Conservation (phyloP, 2,113 vertebrate genomes). For the Alligator sinensis region DNA sequence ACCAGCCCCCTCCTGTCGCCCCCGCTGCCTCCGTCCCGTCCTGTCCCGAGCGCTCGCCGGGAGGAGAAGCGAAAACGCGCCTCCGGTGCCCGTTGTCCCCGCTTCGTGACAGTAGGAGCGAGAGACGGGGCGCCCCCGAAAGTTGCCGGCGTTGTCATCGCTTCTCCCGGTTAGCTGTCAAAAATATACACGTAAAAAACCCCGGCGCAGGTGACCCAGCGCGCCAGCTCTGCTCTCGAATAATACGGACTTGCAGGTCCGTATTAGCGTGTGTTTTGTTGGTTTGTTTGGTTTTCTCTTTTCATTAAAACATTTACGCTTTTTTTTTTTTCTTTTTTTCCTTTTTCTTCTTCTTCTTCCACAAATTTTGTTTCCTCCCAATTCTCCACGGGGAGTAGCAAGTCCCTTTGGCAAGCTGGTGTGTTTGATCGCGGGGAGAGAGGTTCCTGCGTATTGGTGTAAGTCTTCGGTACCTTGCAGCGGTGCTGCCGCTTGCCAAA, state of each 20-base stretch:
- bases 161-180: too few species aligned
- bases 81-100: fast-evolving
- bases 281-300: neutral
- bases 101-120: neutral
- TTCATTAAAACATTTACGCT: neutral
- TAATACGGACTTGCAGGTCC: too few species aligned
- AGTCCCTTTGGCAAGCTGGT: neutral
- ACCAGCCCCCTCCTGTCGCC: neutral
- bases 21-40: too few species aligned
- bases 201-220: too few species aligned
- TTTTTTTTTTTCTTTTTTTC: neutral
- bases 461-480: too few species aligned
- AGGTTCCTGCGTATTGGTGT: neutral
- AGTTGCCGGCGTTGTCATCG: too few species aligned
- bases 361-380: constrained; percentile 26
- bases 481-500: neutral
- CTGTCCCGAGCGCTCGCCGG: too few species aligned
- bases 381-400: neutral
- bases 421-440: fast-evolving
- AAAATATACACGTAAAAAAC: too few species aligned
- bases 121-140: too few species aligned
- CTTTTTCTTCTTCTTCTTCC: neutral
- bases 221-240: too few species aligned
- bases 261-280: neutral
- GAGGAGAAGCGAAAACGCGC: neutral